Percentiles rank a stretch among this genome's conserved stretches.
Conservation (phyloP, 2,888 invertebrate species). For the Catocala fraxini region DNA sequence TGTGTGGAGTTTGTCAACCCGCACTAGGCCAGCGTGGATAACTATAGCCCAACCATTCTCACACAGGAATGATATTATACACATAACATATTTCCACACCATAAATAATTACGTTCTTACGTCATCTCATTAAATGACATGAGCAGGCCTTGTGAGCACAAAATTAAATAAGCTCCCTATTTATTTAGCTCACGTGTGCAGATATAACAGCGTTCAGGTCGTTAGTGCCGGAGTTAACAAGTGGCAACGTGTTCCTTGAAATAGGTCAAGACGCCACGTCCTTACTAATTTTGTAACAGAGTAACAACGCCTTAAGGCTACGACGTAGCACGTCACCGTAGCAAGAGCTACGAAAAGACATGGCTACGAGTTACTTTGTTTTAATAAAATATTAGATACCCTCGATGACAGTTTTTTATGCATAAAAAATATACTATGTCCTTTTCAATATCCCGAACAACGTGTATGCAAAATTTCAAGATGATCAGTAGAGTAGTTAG, state of each 20-base stretch:
- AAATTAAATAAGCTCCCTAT: constrained; percentile 56
- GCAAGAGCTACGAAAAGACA: constrained; percentile 56
- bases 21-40: no score
- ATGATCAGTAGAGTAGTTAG: no score
- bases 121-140: constrained; percentile 41
- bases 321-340: constrained; percentile 54
- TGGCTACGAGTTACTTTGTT: constrained; percentile 35
- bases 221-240: constrained; percentile 71
- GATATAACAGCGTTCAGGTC: constrained; percentile 62
- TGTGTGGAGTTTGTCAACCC: no score
- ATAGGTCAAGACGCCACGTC: constrained; percentile 75
- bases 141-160: constrained; percentile 19
- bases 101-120: constrained; percentile 30
- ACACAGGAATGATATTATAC: no score
- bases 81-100: background rate
- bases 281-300: constrained; percentile 70
- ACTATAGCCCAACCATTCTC: no score
- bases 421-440: no score
- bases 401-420: no score
- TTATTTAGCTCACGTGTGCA: constrained; percentile 59
- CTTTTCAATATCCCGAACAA: no score
- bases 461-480: no score
- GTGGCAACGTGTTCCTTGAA: constrained; percentile 68
- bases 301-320: constrained; percentile 72
- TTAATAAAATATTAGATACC: constrained; percentile 31